A percentile compares a stretch with the other conserved stretches of the same genome.
These are phyloP conservation scores for Antheraea assamensis DNA, from an alignment of 2,888 invertebrate genomes.

Conservation along the genomic window DNA sequence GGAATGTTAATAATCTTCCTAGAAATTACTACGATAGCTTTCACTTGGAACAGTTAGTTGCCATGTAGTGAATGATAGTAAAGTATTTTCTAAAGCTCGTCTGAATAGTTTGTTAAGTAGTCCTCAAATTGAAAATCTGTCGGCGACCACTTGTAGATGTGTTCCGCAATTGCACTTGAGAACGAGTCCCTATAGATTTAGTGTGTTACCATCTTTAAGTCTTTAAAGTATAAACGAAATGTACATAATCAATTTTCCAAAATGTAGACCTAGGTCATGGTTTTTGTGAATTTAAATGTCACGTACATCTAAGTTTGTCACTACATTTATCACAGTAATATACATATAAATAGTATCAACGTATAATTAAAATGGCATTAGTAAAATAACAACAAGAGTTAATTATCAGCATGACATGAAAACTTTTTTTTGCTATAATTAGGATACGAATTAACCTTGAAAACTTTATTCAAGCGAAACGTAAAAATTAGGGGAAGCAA, in stretches of 20 bases:
- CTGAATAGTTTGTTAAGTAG: no score
- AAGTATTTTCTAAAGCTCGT: not conserved
- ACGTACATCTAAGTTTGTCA: no score
- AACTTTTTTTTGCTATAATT: not conserved
- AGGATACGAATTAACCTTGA: not conserved
- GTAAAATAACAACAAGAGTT: not conserved
- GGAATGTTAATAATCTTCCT: not conserved
- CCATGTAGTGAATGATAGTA: not conserved
- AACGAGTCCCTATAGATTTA: no score
- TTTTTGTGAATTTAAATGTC: no score
- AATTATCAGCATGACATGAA: not conserved
- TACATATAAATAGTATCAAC: not conserved
- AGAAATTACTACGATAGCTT: not conserved
- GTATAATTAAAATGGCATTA: not conserved
- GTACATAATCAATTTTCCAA: no score
- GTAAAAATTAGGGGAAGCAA: not conserved
- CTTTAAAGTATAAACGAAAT: no score
- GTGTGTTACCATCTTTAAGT: no score
- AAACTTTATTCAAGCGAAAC: not conserved
- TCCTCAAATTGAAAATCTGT: no score
- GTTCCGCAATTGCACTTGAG: no score
- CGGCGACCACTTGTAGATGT: no score
- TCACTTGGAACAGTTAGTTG: not conserved
- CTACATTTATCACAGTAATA: not conserved
- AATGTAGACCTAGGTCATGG: no score